phyloP scores from a whole-genome alignment of 2,797 vertebrate genomes.

The Podargus strigoides region DNA sequence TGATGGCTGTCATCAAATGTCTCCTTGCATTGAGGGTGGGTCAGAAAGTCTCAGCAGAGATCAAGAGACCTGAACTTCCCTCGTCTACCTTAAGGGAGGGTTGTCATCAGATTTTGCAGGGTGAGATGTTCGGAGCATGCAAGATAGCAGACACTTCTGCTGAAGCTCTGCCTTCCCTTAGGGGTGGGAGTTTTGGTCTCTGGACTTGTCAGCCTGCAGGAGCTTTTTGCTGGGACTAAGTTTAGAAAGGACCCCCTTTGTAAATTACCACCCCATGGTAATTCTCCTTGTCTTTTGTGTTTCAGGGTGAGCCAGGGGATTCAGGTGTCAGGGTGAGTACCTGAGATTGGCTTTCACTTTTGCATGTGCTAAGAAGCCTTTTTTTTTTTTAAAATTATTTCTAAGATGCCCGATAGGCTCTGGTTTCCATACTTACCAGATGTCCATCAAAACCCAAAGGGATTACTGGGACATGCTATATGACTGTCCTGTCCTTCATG shows the following conservation, averaged over 20 bases:
- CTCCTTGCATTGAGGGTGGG: neutral
- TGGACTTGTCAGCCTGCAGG: neutral
- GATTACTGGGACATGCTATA: neutral
- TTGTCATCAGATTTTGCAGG: too few species aligned
- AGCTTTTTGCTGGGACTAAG: neutral
- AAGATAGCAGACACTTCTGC: neutral
- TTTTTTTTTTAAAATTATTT: neutral
- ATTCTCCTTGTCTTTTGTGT: neutral
- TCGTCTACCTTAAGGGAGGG: neutral
- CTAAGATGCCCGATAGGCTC: neutral
- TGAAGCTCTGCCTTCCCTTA: neutral
- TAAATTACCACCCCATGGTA: neutral
- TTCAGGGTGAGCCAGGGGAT: conserved; percentile 83
- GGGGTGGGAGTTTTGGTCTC: neutral
- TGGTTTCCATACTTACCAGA: neutral
- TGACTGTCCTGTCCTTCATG: neutral
- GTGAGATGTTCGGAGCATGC: neutral
- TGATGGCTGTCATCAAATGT: neutral
- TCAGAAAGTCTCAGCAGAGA: neutral
- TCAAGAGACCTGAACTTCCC: neutral
- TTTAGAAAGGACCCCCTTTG: neutral
- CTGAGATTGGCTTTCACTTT: neutral
- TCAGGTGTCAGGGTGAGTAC: conserved; percentile 78
- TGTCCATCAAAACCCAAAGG: neutral
- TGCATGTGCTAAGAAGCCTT: neutral